These are phyloP conservation scores for Eulemur mongoz DNA, from an alignment of 2,797 vertebrate genomes.

Conservation along the genomic window DNA sequence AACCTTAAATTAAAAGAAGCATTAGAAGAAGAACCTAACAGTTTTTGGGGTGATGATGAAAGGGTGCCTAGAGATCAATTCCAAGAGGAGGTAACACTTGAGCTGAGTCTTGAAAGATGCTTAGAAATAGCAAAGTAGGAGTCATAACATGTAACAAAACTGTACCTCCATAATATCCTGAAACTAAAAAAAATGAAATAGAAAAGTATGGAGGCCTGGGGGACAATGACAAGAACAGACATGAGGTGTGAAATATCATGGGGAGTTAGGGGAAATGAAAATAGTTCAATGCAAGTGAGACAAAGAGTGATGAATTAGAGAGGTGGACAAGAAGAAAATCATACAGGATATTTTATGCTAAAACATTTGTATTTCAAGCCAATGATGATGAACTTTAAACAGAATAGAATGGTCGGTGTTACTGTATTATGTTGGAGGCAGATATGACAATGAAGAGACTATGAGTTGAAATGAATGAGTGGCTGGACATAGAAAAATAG, in stretches of 20 bases:
- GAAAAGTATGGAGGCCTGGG: neutral
- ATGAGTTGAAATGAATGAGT: neutral
- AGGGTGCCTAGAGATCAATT: neutral
- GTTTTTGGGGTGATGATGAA: neutral
- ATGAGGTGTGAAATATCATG: neutral
- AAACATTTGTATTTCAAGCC: neutral
- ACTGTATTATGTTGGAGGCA: neutral
- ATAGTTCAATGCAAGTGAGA: neutral
- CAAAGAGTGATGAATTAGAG: neutral
- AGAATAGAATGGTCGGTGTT: neutral
- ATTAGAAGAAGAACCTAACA: neutral
- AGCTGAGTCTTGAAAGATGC: neutral
- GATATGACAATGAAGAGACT: neutral
- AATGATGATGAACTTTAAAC: neutral
- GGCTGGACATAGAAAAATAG: neutral
- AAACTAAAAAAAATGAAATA: neutral
- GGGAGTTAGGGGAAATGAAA: neutral
- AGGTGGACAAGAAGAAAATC: neutral
- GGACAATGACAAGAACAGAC: neutral
- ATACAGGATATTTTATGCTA: neutral
- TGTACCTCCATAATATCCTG: too few relatives aligned
- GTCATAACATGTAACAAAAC: too few relatives aligned
- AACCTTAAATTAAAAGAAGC: neutral
- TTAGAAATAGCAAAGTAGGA: neutral
- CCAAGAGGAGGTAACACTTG: neutral